A percentile compares a stretch with the other conserved stretches of the same genome.
Conservation (phyloP, 2,113 vertebrate species). For the Myotis davidii region DNA sequence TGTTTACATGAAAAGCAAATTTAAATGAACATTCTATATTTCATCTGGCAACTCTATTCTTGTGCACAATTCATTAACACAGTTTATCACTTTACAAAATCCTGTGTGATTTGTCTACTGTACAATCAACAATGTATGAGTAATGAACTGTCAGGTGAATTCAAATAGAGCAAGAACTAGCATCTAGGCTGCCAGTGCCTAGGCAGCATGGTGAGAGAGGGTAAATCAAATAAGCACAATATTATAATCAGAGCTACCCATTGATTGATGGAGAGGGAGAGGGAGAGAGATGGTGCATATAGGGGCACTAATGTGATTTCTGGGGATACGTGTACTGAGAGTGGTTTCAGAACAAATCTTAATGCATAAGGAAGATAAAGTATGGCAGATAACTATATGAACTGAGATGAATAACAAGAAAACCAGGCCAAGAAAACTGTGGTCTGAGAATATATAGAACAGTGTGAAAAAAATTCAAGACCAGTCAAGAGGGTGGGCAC, state of each 20-base stretch:
- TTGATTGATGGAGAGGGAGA: not conserved
- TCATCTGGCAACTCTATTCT: slow-evolving; percentile 26
- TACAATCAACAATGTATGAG: not conserved
- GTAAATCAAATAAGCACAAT: not conserved
- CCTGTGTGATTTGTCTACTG: not conserved
- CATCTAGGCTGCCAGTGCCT: not conserved
- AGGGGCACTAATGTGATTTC: not conserved
- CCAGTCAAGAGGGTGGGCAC: not conserved
- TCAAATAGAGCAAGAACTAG: not conserved
- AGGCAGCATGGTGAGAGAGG: not conserved
- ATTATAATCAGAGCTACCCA: not conserved
- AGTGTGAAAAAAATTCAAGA: not conserved
- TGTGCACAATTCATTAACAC: slow-evolving; percentile 30
- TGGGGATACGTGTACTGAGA: not conserved
- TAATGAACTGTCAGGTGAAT: not conserved
- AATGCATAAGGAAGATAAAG: not conserved
- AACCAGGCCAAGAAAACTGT: not conserved
- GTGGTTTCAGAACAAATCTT: not conserved
- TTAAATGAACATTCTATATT: slow-evolving; percentile 25
- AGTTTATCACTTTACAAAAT: slow-evolving; percentile 41
- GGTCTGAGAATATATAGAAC: not conserved
- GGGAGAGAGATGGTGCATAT: not conserved
- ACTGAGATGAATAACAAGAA: not conserved
- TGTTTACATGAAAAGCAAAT: slow-evolving; percentile 59
- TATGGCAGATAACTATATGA: not conserved